Conservation (phyloP, 1,140 invertebrate species). For the Anastrepha ludens region DNA sequence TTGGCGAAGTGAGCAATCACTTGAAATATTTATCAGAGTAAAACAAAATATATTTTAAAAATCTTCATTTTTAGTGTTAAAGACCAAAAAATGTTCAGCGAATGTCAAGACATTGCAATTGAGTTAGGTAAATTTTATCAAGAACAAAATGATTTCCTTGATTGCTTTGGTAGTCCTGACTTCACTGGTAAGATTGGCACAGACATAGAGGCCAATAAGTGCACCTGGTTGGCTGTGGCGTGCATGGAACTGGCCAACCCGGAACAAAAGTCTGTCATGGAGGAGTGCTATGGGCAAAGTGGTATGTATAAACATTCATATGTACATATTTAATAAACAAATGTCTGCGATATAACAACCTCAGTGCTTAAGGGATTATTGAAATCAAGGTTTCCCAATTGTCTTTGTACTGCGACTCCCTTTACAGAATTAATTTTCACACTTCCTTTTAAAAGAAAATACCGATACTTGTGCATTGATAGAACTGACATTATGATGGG, state of each 20-base stretch:
- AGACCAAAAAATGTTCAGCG: constrained; percentile 86
- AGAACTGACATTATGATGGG: too few species aligned
- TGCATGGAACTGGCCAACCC: constrained; percentile 87
- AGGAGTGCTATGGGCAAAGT: constrained; percentile 86
- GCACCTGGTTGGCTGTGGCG: constrained; percentile 73
- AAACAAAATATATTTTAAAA: too few species aligned
- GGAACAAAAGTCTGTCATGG: constrained; percentile 84
- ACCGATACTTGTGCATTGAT: too few species aligned
- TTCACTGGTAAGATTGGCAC: constrained; percentile 92
- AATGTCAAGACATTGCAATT: constrained; percentile 90
- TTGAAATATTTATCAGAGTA: too few species aligned
- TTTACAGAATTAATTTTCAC: too few species aligned
- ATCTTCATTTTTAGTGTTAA: too few species aligned
- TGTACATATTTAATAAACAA: too few species aligned
- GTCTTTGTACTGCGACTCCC: too few species aligned
- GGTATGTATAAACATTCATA: constrained; percentile 57
- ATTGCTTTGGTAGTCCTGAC: constrained; percentile 91
- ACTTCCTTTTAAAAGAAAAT: too few species aligned
- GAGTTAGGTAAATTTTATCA: constrained; percentile 99
- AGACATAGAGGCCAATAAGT: constrained; percentile 97
- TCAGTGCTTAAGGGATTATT: too few species aligned
- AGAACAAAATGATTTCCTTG: constrained; percentile 96
- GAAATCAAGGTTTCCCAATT: too few species aligned
- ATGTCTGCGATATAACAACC: too few species aligned
- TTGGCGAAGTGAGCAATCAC: constrained; percentile 82